Conservation (phyloP, 1,140 invertebrate genomes). For the Hycleus phaleratus region DNA sequence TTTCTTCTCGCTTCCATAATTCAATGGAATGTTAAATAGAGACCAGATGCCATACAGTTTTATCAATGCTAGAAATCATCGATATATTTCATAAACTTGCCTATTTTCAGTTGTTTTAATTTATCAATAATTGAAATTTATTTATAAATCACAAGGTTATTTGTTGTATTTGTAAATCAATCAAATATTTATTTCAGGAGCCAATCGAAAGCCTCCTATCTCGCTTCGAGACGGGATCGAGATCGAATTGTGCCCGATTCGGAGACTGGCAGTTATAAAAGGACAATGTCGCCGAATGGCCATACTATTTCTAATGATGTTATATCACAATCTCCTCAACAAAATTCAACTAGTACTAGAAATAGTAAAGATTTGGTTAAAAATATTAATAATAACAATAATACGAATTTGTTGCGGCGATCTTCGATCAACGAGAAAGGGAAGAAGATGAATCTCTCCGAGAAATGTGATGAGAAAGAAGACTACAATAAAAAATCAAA, state of each 20-base stretch:
- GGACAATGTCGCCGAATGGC: constrained; percentile 64
- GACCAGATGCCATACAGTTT: constrained; percentile 5
- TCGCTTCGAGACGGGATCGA: constrained; percentile 59
- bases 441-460: constrained; percentile 17
- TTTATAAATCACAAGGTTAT: too few species aligned
- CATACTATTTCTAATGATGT: constrained; percentile 33
- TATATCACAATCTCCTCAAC: constrained; percentile 12
- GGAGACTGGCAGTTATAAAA: constrained; percentile 68
- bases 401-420: constrained; percentile 37
- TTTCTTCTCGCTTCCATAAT: constrained; percentile 17
- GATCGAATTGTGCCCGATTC: constrained; percentile 52
- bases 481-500: constrained; percentile 18
- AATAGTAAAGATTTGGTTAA: constrained; percentile 25
- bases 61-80: constrained; percentile 8
- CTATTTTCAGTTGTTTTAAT: too few species aligned
- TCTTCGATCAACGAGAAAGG: constrained; percentile 32
- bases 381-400: constrained; percentile 38
- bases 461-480: constrained; percentile 35
- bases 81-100: neutral
- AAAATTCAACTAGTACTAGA: constrained; percentile 35
- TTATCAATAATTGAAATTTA: too few species aligned
- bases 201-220: constrained; percentile 71
- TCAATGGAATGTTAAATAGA: constrained; percentile 11
- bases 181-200: constrained; percentile 48
- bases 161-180: too few species aligned